These are phyloP conservation scores for Orius laevigatus DNA, from an alignment of 1,140 invertebrate genomes.

Conservation along the genomic window DNA sequence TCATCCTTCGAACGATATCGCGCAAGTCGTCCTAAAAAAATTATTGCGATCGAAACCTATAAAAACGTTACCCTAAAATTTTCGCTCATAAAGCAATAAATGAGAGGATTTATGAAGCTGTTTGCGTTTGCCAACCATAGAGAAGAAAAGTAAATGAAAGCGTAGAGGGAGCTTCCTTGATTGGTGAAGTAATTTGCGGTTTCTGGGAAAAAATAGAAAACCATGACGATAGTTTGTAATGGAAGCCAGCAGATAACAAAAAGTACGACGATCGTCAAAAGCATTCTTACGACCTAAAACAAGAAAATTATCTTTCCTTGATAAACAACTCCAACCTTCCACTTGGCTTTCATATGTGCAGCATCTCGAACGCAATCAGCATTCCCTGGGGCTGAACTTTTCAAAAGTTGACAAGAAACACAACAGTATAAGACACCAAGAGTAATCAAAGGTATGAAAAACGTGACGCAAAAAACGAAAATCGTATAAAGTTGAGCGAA, in stretches of 20 bases:
- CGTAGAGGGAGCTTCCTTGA: conserved; percentile 23
- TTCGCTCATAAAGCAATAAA: conserved; percentile 45
- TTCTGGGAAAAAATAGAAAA: conserved; percentile 26
- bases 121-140: conserved; percentile 40
- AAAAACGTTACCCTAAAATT: conserved; percentile 36
- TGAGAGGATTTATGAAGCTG: conserved; percentile 42
- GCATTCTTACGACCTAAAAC: conserved; percentile 36
- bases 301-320: neutral
- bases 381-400: conserved; percentile 32
- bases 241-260: conserved; percentile 38
- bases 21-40: neutral
- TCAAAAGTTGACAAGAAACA: conserved; percentile 29
- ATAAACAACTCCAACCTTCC: conserved; percentile 28
- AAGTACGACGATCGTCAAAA: conserved; percentile 33
- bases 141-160: conserved; percentile 29
- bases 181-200: conserved; percentile 23
- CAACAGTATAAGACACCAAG: conserved; percentile 32
- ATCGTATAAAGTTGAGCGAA: conserved; percentile 29
- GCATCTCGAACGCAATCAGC: conserved; percentile 30
- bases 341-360: conserved; percentile 30
- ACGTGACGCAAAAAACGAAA: conserved; percentile 32
- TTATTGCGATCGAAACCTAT: neutral
- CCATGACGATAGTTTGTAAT: conserved; percentile 32
- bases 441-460: conserved; percentile 32
- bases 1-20: neutral